Evolutionary conservation across 2,888 invertebrate species (phyloP), one percentile per base, ranked within the genome.

Genomic region (Gymnosoma rotundatum): DNA sequence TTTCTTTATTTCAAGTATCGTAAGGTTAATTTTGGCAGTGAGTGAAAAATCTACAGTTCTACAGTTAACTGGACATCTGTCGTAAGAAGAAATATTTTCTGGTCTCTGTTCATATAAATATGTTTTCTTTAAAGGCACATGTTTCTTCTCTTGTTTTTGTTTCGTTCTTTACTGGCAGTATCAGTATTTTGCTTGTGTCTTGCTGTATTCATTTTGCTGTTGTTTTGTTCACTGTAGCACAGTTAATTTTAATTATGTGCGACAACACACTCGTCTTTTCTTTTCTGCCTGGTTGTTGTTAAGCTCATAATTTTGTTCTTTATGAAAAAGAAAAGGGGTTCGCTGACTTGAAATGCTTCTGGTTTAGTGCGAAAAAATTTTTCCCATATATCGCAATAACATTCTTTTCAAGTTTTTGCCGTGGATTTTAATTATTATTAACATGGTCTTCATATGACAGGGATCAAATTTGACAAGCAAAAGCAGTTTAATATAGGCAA

Each of bases 161-260:
- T 32, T 32, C 32, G 2, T 32, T 5, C 64, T n/a, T 70, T 50
- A n/a, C 36, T 16, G 50, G 54, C 48, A 48, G 4, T 50, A 42
- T 52, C 38, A 38, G 36, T 48, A 2, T 70, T 20, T 42, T 52
- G 56, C 63, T 32, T 64, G 1, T 75, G 50, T 54, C 25, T 66
- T 32, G 21, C 38, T 38, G 8, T 10, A 10, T 87, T 87, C 87
- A 86, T 85, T 87, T 89, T 87, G 87, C 88, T 64, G 69, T 56
- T 75, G 88, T 88, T 88, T 91, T 89, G 89, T 89, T 90, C 91
- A 90, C 91, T 89, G 88, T 89, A 90, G 91, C 90, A 89, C 88
- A 90, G 90, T 91, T 90, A 90, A 91, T 91, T 90, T 91, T 90
- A 90, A 91, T 91, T 91, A 91, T 90, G 90, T 90, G 89, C 90